Percentiles rank a stretch among this genome's conserved stretches.
phyloP scores from a whole-genome alignment of 1,140 invertebrate genomes.

The Pomacea maculata region DNA sequence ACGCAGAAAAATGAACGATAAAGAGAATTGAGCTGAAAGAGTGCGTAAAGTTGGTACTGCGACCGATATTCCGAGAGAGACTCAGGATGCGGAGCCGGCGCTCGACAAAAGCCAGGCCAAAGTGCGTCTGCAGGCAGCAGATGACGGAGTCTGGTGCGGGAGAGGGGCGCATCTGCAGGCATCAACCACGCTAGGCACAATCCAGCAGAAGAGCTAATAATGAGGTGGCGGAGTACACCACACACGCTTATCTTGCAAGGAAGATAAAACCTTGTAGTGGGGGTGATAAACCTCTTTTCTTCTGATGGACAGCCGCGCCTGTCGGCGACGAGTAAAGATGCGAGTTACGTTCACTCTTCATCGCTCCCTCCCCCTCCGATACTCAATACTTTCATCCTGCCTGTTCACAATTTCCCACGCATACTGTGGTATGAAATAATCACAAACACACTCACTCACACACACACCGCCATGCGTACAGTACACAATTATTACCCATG shows the following conservation, averaged over 20 bases:
- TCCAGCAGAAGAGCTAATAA: conserved; percentile 7
- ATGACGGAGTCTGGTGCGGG: no score
- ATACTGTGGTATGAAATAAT: no score
- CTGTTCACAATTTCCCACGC: no score
- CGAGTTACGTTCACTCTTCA: background rate
- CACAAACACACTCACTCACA: no score
- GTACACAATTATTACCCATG: no score
- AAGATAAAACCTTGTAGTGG: conserved; percentile 15
- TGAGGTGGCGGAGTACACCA: conserved; percentile 13
- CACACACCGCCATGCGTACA: no score
- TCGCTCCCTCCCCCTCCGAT: background rate
- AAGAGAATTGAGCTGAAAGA: background rate
- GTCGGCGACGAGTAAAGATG: background rate
- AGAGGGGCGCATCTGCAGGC: no score
- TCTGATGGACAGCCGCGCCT: conserved; percentile 11
- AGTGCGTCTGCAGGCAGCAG: no score
- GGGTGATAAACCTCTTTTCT: background rate
- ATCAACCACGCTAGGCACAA: no score
- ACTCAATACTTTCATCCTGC: no score
- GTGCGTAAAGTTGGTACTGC: background rate
- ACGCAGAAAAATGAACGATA: background rate
- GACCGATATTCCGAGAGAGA: background rate
- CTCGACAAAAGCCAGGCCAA: no score
- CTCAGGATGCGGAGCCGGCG: no score
- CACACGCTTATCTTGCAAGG: conserved; percentile 3